Percentiles rank a stretch among this genome's conserved stretches.
These are phyloP conservation scores for Polydrusus pterygomalis DNA, from an alignment of 2,888 invertebrate species.

Conservation along the genomic window DNA sequence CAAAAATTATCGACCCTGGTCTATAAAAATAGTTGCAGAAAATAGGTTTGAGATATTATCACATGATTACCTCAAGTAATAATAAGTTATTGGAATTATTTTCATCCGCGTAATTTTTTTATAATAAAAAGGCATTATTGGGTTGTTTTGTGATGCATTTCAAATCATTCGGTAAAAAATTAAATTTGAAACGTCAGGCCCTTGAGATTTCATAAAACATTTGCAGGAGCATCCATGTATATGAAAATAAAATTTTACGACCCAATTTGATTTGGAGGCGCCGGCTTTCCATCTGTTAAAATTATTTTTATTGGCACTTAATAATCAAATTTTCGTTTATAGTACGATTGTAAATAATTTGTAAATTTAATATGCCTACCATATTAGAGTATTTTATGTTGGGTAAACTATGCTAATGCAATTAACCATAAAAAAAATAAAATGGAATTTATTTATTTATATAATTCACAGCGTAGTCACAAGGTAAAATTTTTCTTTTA, in stretches of 20 bases:
- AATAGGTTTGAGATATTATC: no score
- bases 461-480: no score
- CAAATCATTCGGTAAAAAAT: background rate
- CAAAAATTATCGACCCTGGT: no score
- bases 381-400: background rate
- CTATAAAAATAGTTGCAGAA: no score
- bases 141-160: background rate
- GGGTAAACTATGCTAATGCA: no score
- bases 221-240: background rate
- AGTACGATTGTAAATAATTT: background rate
- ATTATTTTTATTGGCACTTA: slow-evolving; percentile 6
- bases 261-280: slow-evolving; percentile 11
- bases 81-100: no score
- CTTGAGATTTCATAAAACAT: background rate
- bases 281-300: slow-evolving; percentile 12
- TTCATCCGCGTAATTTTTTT: no score
- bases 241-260: slow-evolving; percentile 13
- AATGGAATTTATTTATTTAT: no score
- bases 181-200: background rate
- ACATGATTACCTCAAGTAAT: no score
- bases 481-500: no score
- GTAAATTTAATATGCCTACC: background rate
- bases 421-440: no score
- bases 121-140: no score
- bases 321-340: background rate